Evolutionary conservation across 2,797 vertebrate genomes (phyloP).

Genomic region (Mormyrus hasselquistii): DNA sequence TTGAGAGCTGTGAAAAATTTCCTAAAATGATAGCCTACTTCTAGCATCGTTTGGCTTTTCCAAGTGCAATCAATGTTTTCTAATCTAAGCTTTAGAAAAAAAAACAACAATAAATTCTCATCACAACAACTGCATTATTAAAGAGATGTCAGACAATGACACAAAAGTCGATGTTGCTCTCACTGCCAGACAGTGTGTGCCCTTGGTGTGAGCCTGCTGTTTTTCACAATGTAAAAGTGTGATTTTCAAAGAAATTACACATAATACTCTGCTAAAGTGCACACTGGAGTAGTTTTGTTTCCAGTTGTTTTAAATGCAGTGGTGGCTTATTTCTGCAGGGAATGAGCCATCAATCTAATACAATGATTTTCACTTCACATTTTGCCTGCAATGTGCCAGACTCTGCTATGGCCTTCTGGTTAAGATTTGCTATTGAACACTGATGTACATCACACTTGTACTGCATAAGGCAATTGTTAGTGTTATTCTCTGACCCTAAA

Average conservation of each 20-base stretch:
- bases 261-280: constrained; percentile 54
- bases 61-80: constrained; percentile 32
- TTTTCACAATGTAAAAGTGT: constrained; percentile 53
- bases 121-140: constrained; percentile 43
- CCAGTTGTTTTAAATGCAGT: constrained; percentile 57
- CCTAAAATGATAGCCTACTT: constrained; percentile 31
- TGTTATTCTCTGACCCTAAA: constrained; percentile 28
- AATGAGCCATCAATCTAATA: constrained; percentile 65
- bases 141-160: constrained; percentile 41
- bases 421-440: constrained; percentile 63
- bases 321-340: constrained; percentile 59
- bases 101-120: constrained; percentile 31
- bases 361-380: constrained; percentile 58
- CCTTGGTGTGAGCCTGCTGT: constrained; percentile 52
- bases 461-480: constrained; percentile 41
- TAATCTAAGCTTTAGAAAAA: constrained; percentile 20
- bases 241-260: constrained; percentile 62
- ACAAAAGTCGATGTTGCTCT: constrained; percentile 47
- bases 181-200: constrained; percentile 46
- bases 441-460: constrained; percentile 45
- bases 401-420: constrained; percentile 53
- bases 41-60: constrained; percentile 35
- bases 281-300: constrained; percentile 48
- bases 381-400: constrained; percentile 56
- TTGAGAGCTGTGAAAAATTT: constrained; percentile 32